These are phyloP conservation scores for Perccottus glenii DNA, from an alignment of 2,113 vertebrate species.

Conservation along the genomic window DNA sequence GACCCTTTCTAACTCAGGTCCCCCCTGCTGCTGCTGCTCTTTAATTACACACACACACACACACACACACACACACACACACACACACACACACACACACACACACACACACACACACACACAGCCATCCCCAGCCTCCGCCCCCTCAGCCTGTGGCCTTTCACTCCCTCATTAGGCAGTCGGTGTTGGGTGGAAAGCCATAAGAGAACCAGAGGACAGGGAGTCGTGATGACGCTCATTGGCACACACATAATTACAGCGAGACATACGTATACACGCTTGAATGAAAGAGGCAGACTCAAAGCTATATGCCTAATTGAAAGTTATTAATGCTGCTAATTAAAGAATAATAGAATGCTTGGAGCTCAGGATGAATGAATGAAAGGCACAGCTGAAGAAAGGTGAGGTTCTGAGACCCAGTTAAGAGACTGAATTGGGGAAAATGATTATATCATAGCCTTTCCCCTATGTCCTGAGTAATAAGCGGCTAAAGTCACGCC, in stretches of 20 bases:
- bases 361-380: conserved; percentile 40
- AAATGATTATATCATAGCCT: conserved; percentile 26
- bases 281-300: conserved; percentile 39
- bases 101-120: conserved; percentile 20
- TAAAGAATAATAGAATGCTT: conserved; percentile 57
- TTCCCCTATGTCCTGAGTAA: conserved; percentile 34
- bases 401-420: conserved; percentile 7
- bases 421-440: neutral
- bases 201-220: conserved; percentile 53
- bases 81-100: conserved; percentile 24
- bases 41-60: conserved; percentile 67
- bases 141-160: conserved; percentile 64
- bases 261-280: conserved; percentile 2
- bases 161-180: conserved; percentile 73
- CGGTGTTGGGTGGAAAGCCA: conserved; percentile 63
- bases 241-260: conserved; percentile 5
- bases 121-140: conserved; percentile 35
- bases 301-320: conserved; percentile 61
- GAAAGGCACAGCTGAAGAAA: conserved; percentile 2
- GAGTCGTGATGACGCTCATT: conserved; percentile 38
- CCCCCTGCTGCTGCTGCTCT: conserved; percentile 66
- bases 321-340: conserved; percentile 69
- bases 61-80: conserved; percentile 32
- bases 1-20: conserved; percentile 69
- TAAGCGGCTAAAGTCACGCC: conserved; percentile 33